Percentiles rank a stretch among this genome's conserved stretches.
Conservation (phyloP, 2,797 vertebrate genomes). For the Macropodus opercularis region DNA sequence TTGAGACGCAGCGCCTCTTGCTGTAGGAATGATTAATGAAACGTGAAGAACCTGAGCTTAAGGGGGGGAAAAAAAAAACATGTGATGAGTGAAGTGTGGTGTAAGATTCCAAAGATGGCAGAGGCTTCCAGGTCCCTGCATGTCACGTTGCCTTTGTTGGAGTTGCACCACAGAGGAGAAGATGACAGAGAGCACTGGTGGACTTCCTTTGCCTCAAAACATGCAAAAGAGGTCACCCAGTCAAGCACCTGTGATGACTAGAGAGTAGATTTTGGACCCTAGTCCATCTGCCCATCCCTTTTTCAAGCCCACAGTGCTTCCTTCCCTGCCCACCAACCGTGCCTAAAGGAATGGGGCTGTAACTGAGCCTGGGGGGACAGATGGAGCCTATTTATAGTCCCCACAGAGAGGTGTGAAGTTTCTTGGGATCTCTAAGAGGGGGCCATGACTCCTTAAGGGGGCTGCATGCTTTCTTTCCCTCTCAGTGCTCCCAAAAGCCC, state of each 20-base stretch:
- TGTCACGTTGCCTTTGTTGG: slow-evolving; percentile 24
- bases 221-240: slow-evolving; percentile 51
- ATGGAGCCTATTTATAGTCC: slow-evolving; percentile 84
- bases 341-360: slow-evolving; percentile 82
- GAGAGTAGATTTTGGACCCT: slow-evolving; percentile 50
- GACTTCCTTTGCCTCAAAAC: slow-evolving; percentile 43
- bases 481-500: slow-evolving; percentile 50
- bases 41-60: slow-evolving; percentile 56
- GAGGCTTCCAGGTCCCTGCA: slow-evolving; percentile 16
- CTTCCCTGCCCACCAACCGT: slow-evolving; percentile 63
- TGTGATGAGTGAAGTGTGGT: slow-evolving; percentile 48
- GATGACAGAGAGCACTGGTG: slow-evolving; percentile 23
- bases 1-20: slow-evolving; percentile 21
- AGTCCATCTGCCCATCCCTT: neutral
- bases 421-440: slow-evolving; percentile 82
- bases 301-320: slow-evolving; percentile 50
- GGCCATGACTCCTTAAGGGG: slow-evolving; percentile 82
- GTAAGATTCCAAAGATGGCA: slow-evolving; percentile 51
- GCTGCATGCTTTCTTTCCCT: slow-evolving; percentile 54
- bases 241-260: slow-evolving; percentile 50
- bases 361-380: slow-evolving; percentile 83
- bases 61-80: slow-evolving; percentile 13
- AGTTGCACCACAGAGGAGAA: slow-evolving; percentile 13
- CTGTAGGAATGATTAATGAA: slow-evolving; percentile 62
- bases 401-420: slow-evolving; percentile 83